A percentile compares a stretch with the other conserved stretches of the same genome.
Evolutionary conservation across 2,113 vertebrate genomes (phyloP).

Genomic region (Alligator mississippiensis): DNA sequence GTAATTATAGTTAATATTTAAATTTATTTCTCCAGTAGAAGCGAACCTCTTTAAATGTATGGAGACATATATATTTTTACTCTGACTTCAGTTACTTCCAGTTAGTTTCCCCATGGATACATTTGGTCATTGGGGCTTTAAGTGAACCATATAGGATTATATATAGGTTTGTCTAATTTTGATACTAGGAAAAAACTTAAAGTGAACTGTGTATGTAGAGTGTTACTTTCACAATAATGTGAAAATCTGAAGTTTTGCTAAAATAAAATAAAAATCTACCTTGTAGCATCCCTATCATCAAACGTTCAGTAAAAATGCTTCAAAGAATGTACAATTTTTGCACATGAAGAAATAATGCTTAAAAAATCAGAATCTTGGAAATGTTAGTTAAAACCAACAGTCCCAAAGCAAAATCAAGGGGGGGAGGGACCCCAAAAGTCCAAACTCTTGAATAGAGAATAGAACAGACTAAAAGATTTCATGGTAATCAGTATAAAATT

Average conservation of each 20-base stretch:
- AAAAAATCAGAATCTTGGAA: neutral
- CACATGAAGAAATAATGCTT: neutral
- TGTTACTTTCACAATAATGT: neutral
- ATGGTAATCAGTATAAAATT: neutral
- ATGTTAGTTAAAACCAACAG: neutral
- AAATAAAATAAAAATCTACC: neutral
- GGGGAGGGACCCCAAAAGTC: no score
- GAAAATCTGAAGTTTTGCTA: neutral
- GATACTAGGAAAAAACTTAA: neutral
- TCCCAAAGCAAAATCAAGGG: neutral
- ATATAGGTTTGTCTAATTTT: neutral
- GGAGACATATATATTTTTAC: neutral
- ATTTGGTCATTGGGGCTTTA: neutral
- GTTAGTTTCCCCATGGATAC: neutral
- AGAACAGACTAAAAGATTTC: neutral
- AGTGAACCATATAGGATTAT: neutral
- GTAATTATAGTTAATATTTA: conserved; percentile 12
- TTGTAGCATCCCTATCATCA: neutral
- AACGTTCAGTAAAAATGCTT: neutral
- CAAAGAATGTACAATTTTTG: neutral
- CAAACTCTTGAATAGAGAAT: no score
- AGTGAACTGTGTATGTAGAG: neutral
- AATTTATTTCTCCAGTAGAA: neutral
- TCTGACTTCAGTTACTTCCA: neutral
- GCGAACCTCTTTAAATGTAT: neutral